Evolutionary conservation across 2,113 vertebrate species (phyloP).

Genomic region (Dissostichus mawsoni): DNA sequence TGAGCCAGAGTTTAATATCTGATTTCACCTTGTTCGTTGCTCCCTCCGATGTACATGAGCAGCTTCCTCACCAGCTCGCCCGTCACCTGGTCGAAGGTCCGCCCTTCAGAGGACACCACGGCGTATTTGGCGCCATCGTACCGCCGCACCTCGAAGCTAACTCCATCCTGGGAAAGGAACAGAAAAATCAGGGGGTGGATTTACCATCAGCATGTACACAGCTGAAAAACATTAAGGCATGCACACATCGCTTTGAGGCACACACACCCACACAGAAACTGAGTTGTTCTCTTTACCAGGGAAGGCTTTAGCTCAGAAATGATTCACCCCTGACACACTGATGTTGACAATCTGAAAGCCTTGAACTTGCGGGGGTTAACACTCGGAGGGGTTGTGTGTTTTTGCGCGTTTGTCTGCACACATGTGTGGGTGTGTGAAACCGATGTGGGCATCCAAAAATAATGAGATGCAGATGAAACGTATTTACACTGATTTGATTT

Average conservation of each 20-base stretch:
- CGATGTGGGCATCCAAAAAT: slow-evolving; percentile 20
- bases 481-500: slow-evolving; percentile 68
- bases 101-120: slow-evolving; percentile 84
- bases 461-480: slow-evolving; percentile 42
- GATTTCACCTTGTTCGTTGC: slow-evolving; percentile 89
- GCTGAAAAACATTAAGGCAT: not conserved
- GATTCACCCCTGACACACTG: slow-evolving; percentile 72
- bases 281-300: slow-evolving; percentile 9
- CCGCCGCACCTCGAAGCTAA: slow-evolving; percentile 88
- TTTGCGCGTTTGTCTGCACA: slow-evolving; percentile 1
- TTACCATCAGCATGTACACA: not conserved
- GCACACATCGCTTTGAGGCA: not conserved
- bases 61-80: slow-evolving; percentile 89
- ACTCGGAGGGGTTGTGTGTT: not conserved
- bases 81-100: slow-evolving; percentile 89
- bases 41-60: slow-evolving; percentile 91
- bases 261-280: slow-evolving; percentile 1
- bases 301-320: slow-evolving; percentile 26
- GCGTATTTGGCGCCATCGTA: slow-evolving; percentile 88
- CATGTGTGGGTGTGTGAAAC: slow-evolving; percentile 19
- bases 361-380: slow-evolving; percentile 24
- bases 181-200: not conserved
- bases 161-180: slow-evolving; percentile 81
- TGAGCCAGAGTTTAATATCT: not conserved
- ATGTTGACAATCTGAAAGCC: slow-evolving; percentile 49